Percentiles rank a stretch among this genome's conserved stretches.
Conservation (phyloP, 2,797 vertebrate genomes). For the Clarias pachynema region DNA sequence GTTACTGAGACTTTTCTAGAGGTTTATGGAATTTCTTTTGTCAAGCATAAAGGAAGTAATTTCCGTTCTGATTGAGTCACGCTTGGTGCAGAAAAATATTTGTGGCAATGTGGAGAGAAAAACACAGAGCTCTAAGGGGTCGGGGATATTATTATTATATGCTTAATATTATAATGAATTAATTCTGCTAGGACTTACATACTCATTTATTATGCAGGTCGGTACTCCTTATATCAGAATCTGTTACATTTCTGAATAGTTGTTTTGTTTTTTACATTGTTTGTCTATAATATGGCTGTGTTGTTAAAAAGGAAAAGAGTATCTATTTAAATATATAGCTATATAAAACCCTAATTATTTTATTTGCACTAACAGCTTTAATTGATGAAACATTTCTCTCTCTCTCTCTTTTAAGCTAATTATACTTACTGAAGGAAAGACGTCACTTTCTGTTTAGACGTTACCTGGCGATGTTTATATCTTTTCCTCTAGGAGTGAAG, state of each 20-base stretch:
- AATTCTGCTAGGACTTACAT: too few relatives aligned
- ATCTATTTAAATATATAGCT: not conserved
- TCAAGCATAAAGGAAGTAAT: not conserved
- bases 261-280: not conserved
- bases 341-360: not conserved
- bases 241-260: not conserved
- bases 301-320: not conserved
- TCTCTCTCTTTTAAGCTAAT: constrained; percentile 10
- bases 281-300: not conserved
- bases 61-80: constrained; percentile 10
- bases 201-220: not conserved
- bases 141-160: not conserved
- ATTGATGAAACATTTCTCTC: not conserved
- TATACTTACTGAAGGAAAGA: constrained; percentile 8
- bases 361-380: constrained; percentile 40
- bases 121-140: not conserved
- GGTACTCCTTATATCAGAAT: not conserved
- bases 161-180: not conserved
- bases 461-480: constrained; percentile 33
- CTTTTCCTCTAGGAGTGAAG: constrained; percentile 27
- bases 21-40: not conserved
- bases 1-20: not conserved
- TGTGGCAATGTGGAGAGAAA: not conserved
- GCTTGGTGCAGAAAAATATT: not conserved
- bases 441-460: constrained; percentile 12